These are phyloP conservation scores for Arge pagana DNA, from an alignment of 2,888 invertebrate species.

Conservation along the genomic window DNA sequence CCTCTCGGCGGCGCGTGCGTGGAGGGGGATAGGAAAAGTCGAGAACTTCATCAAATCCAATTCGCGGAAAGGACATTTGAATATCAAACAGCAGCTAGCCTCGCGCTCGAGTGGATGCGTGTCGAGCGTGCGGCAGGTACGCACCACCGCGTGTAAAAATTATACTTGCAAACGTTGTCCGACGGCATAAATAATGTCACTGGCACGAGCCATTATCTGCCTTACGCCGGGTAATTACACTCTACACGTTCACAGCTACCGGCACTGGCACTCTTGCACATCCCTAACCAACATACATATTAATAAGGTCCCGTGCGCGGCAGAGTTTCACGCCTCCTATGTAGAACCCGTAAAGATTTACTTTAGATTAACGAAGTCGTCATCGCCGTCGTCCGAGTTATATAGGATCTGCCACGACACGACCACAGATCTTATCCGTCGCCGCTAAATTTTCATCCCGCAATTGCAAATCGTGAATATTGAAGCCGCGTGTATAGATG, in stretches of 20 bases:
- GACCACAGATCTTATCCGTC: too few species aligned
- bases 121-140: constrained; percentile 31
- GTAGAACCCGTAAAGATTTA: constrained; percentile 52
- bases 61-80: constrained; percentile 43
- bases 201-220: constrained; percentile 48
- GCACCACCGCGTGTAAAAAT: constrained; percentile 45
- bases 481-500: too few species aligned
- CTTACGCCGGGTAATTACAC: constrained; percentile 34
- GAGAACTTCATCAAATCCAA: constrained; percentile 21
- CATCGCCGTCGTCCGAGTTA: too few species aligned
- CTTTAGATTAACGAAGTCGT: constrained; percentile 45
- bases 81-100: constrained; percentile 40
- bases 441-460: too few species aligned
- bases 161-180: constrained; percentile 51
- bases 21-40: neutral
- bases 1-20: neutral
- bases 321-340: constrained; percentile 48
- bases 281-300: constrained; percentile 47
- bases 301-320: constrained; percentile 50
- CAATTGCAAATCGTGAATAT: too few species aligned
- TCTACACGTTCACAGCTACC: constrained; percentile 3
- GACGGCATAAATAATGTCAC: constrained; percentile 48
- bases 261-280: constrained; percentile 25
- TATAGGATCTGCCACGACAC: too few species aligned
- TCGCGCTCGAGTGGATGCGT: constrained; percentile 37